Base-by-base conservation (phyloP, 2,888 invertebrate species). In the Flexamia atlantica region DNA sequence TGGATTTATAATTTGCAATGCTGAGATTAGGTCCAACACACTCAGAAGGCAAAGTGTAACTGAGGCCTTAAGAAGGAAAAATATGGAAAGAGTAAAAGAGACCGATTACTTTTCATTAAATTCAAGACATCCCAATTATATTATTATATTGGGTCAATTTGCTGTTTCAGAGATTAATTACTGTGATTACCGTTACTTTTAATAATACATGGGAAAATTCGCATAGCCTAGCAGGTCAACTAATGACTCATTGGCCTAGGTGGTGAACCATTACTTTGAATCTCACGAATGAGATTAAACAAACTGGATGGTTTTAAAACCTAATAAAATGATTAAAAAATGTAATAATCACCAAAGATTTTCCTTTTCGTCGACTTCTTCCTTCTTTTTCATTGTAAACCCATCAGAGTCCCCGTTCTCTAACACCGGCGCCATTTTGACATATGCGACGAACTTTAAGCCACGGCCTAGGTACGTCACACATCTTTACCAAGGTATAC, bases 361-460 rank as follows among this genome's bases (percentile, higher is more conserved):
- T 32, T 85, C 85, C 36, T 85, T 83, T 25, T 82, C 81, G 12
- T 85, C 83, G 12, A 57, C 23, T 32, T 81, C 83, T 32, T 85
- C 85, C 74, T 85, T 85, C 83, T 84, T 82, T 82, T 84, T 84
- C 82, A 82, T 76, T 64, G 84, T 74, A 82, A 84, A 76, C 46
- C 81, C 82, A 50, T 81, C 57, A 12, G 84, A 76, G 36, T 81
- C 84, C 46, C 40, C 46, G 9, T 28, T 64, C 70, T 84, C 84
- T 76, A 84, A 42, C 42, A 53, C 60, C 80, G 70, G 82, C 84
- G 72, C 84, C 84, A 84, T 84, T 84, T 84, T 84, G 76, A 84
- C 84, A 84, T 84, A 36, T 76, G 76, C 76, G 36, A 64, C 1
- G 72, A 72, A 72, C 36, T 32, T 32, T n/a, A 40, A 10, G 36